Conservation (phyloP, 35 echinoderm and acorn worm species). For the Eucidaris tribuloides region DNA sequence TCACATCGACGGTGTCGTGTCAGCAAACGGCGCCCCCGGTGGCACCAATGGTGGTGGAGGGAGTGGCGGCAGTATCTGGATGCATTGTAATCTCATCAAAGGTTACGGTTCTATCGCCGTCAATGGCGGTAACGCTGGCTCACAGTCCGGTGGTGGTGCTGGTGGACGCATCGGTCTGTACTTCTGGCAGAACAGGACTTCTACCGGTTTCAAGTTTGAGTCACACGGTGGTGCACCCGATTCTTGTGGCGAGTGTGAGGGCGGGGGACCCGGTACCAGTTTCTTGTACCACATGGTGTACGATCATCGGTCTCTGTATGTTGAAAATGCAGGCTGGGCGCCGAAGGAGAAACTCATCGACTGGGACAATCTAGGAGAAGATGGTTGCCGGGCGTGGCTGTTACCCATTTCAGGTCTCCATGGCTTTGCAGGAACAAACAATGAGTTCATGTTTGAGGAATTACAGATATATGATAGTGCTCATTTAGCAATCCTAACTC, state of each 20-base stretch:
- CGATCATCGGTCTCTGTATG: conserved; percentile 72
- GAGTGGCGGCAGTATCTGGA: conserved; percentile 94
- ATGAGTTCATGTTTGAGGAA: conserved; percentile 91
- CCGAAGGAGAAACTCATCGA: conserved; percentile 73
- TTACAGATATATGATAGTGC: conserved; percentile 83
- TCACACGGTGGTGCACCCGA: conserved; percentile 72
- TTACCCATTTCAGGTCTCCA: conserved; percentile 71
- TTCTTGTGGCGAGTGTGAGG: conserved; percentile 61
- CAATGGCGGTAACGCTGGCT: conserved; percentile 68
- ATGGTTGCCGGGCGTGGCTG: conserved; percentile 90
- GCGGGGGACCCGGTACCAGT: conserved; percentile 82
- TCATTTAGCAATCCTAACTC: conserved; percentile 62
- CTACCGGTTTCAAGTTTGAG: conserved; percentile 79
- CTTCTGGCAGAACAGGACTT: conserved; percentile 71
- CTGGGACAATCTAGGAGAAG: conserved; percentile 77
- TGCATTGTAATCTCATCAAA: conserved; percentile 84
- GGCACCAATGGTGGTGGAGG: conserved; percentile 40
- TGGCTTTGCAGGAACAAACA: conserved; percentile 60
- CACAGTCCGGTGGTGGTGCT: conserved; percentile 73
- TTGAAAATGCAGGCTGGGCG: conserved; percentile 67
- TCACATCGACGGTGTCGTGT: conserved; percentile 81
- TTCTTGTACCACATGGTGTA: conserved; percentile 79
- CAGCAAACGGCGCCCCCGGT: conserved; percentile 55
- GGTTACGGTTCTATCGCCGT: conserved; percentile 77
- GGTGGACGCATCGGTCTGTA: conserved; percentile 72